phyloP scores from a whole-genome alignment of 2,797 vertebrate species.

The Aeoliscus strigatus region DNA sequence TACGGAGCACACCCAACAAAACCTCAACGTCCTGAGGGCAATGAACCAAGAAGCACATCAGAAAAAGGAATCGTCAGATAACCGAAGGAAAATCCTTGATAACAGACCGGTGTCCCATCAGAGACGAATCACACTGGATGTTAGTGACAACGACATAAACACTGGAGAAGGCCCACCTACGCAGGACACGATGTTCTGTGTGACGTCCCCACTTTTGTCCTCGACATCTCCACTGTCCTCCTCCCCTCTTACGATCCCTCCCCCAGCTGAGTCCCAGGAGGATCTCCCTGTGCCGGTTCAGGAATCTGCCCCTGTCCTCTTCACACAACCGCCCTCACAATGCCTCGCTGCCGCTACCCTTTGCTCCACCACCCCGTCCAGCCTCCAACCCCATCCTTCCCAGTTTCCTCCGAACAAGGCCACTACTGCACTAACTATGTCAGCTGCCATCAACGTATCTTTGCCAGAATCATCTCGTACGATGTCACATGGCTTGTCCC shows the following conservation, averaged over 20 bases:
- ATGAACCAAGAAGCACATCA: slow-evolving; percentile 38
- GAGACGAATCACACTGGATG: slow-evolving; percentile 58
- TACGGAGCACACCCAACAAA: slow-evolving; percentile 18
- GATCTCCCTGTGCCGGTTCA: slow-evolving; percentile 73
- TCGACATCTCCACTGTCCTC: slow-evolving; percentile 38
- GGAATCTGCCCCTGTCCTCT: slow-evolving; percentile 68
- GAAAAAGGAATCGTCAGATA: slow-evolving; percentile 53
- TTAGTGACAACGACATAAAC: slow-evolving; percentile 68
- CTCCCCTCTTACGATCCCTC: slow-evolving; percentile 32
- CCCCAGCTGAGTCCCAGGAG: slow-evolving; percentile 49
- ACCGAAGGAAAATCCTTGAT: slow-evolving; percentile 60
- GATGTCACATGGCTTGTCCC: slow-evolving; percentile 41
- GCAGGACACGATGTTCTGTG: slow-evolving; percentile 26
- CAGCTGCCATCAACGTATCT: slow-evolving; percentile 45
- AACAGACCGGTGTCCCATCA: slow-evolving; percentile 49
- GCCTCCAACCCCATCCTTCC: slow-evolving; percentile 22
- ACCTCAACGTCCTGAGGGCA: slow-evolving; percentile 39
- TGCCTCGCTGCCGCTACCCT: slow-evolving; percentile 15
- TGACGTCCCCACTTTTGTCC: slow-evolving; percentile 29
- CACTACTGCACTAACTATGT: slow-evolving; percentile 26
- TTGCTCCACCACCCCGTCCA: slow-evolving; percentile 19
- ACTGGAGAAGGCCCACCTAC: slow-evolving; percentile 15
- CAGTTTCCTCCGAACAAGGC: slow-evolving; percentile 24
- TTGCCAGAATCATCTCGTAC: slow-evolving; percentile 27
- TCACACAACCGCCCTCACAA: slow-evolving; percentile 27